phyloP scores from a whole-genome alignment of 2,888 invertebrate genomes.

The Nasonia oneida region DNA sequence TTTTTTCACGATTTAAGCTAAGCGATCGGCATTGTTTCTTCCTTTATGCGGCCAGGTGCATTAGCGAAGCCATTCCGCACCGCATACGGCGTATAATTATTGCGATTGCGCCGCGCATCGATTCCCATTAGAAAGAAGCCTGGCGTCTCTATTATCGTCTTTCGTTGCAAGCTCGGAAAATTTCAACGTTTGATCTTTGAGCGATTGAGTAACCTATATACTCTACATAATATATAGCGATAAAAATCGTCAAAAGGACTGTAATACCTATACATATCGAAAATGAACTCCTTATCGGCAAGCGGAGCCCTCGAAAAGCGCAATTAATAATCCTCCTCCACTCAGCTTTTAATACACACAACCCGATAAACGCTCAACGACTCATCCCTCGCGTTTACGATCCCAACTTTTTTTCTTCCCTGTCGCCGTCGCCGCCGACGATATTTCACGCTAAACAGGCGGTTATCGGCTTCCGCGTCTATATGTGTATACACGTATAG shows the following conservation, averaged over 20 bases:
- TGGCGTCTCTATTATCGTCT: not conserved
- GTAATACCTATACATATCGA: not conserved
- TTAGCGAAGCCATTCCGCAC: not conserved
- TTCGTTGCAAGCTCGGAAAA: not conserved
- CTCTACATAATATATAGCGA: not conserved
- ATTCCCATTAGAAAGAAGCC: not conserved
- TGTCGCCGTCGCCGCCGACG: not conserved
- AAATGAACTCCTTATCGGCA: not conserved
- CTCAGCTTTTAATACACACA: not conserved
- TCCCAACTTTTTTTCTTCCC: not conserved
- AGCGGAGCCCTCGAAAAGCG: too few relatives aligned
- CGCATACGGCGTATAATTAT: not conserved
- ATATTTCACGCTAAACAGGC: constrained; percentile 27
- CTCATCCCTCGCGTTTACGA: not conserved
- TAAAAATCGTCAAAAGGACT: not conserved
- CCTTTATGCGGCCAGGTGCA: not conserved
- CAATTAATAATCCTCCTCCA: constrained; percentile 16
- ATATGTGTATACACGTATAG: not conserved
- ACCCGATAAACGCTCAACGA: not conserved
- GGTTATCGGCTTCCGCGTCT: constrained; percentile 28
- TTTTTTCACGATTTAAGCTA: not conserved
- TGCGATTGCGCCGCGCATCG: not conserved
- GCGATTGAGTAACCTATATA: too few relatives aligned
- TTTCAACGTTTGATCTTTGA: not conserved
- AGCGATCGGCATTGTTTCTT: not conserved